Percentiles rank a stretch among this genome's conserved stretches.
Evolutionary conservation across 2,797 vertebrate species (phyloP).

Genomic region (Gymnopithys bicolor): DNA sequence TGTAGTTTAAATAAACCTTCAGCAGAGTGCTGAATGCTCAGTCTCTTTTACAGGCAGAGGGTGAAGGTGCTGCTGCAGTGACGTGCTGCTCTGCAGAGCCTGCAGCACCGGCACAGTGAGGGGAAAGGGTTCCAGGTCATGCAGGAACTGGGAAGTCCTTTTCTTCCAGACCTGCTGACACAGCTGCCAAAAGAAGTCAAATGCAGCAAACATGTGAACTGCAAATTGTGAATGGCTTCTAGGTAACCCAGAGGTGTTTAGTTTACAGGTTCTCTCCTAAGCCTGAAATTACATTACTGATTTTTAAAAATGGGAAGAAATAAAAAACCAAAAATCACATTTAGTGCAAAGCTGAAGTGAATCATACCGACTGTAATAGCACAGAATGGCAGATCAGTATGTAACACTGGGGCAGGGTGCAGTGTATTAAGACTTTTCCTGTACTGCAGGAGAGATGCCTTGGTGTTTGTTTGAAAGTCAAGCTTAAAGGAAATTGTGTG

Average conservation of each 20-base stretch:
- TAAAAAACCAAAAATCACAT: rapidly evolving
- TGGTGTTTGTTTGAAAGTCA: neutral
- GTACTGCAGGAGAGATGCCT: neutral
- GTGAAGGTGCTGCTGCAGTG: neutral
- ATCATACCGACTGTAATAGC: neutral
- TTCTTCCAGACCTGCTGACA: neutral
- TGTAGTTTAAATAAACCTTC: neutral
- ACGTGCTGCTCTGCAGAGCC: neutral
- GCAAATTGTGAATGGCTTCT: neutral
- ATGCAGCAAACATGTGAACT: neutral
- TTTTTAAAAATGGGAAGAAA: neutral
- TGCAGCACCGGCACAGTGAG: neutral
- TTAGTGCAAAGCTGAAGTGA: neutral
- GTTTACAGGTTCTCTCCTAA: neutral
- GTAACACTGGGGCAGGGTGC: neutral
- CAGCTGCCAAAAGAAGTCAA: neutral
- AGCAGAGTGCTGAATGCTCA: neutral
- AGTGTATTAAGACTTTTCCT: neutral
- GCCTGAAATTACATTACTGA: neutral
- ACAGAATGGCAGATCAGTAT: neutral
- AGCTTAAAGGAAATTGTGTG: neutral
- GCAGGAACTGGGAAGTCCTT: neutral
- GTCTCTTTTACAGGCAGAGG: neutral
- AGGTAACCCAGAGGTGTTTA: neutral
- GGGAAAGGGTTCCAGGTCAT: neutral